These are phyloP conservation scores for Schmidtea mediterranea DNA, from an alignment of 1,140 invertebrate genomes.

Conservation along the genomic window DNA sequence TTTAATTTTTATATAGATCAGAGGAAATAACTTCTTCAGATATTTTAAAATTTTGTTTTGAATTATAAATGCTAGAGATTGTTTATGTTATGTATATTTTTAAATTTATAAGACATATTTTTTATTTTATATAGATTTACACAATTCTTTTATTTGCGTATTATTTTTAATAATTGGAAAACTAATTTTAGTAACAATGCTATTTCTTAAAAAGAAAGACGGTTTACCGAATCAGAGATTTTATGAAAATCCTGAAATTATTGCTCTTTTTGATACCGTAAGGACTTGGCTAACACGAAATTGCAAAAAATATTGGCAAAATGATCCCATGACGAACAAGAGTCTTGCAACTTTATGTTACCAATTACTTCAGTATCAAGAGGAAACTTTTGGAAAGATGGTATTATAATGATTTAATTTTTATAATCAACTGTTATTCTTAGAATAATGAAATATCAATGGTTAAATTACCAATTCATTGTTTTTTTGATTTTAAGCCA, in stretches of 20 bases:
- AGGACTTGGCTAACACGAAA: slow-evolving; percentile 77
- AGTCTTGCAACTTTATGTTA: slow-evolving; percentile 50
- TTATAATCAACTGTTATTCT: background rate
- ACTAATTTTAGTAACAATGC: slow-evolving; percentile 26
- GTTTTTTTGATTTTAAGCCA: slow-evolving; percentile 71
- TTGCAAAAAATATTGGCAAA: slow-evolving; percentile 70
- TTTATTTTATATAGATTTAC: no score
- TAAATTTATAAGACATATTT: no score
- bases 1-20: no score
- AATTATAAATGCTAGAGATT: no score
- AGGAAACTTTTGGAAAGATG: slow-evolving; percentile 75
- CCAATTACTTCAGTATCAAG: slow-evolving; percentile 75
- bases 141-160: no score
- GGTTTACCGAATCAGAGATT: slow-evolving; percentile 70
- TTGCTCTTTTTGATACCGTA: slow-evolving; percentile 59
- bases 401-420: slow-evolving; percentile 20
- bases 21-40: no score
- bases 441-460: slow-evolving; percentile 1
- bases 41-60: no score
- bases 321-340: slow-evolving; percentile 75
- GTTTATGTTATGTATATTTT: no score
- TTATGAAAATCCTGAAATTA: slow-evolving; percentile 62
- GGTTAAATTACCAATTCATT: background rate
- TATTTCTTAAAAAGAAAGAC: slow-evolving; percentile 65
- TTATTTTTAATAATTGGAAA: no score